phyloP scores from a whole-genome alignment of 2,797 vertebrate genomes.

The Pseudochirops corinnae region DNA sequence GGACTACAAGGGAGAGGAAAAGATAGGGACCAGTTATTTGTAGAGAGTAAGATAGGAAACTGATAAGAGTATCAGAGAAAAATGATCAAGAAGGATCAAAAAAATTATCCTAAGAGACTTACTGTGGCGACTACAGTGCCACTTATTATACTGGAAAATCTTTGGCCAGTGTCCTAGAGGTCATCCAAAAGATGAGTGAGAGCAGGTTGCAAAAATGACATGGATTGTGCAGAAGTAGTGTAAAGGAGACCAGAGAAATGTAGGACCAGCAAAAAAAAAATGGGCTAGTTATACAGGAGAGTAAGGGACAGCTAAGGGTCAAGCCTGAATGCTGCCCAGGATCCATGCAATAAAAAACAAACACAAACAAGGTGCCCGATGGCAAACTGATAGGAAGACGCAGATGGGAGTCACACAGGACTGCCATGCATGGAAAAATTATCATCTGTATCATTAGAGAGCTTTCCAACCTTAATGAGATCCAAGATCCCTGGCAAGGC shows the following conservation, averaged over 20 bases:
- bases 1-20: not conserved
- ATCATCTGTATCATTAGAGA: not conserved
- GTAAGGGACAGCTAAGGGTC: not conserved
- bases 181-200: not conserved
- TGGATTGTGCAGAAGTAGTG: not conserved
- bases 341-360: not conserved
- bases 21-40: not conserved
- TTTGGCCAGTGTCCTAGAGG: not conserved
- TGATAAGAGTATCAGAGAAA: not conserved
- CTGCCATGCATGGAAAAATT: not conserved
- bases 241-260: not conserved
- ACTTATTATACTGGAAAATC: not conserved
- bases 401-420: not conserved
- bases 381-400: not conserved
- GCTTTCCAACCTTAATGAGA: not conserved
- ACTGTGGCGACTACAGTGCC: not conserved
- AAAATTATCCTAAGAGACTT: not conserved
- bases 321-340: not conserved
- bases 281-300: not conserved
- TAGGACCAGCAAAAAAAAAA: not conserved
- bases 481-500: not conserved
- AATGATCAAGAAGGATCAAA: not conserved
- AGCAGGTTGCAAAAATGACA: not conserved
- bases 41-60: not conserved
- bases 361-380: not conserved